phyloP scores from a whole-genome alignment of 2,113 vertebrate genomes.

The Osmerus mordax region DNA sequence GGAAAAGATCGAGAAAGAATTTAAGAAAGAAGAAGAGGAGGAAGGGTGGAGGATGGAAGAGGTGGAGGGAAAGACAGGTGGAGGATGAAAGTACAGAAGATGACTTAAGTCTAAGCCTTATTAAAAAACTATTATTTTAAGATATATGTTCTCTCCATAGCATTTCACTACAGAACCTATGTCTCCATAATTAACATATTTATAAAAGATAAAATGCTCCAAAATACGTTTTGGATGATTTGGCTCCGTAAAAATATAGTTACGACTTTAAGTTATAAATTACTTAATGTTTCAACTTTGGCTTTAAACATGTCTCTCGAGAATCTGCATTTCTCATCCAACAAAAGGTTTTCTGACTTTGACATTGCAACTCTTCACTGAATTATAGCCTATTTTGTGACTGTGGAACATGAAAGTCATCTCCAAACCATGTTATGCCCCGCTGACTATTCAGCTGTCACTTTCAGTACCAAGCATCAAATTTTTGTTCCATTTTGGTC shows the following conservation, averaged over 20 bases:
- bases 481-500: not conserved
- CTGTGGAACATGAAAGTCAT: slow-evolving; percentile 8
- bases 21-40: not conserved
- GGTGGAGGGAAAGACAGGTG: slow-evolving; percentile 1
- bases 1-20: not conserved
- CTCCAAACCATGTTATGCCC: not conserved
- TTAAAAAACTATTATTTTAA: not conserved
- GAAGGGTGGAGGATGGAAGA: not conserved
- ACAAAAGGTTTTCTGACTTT: too few relatives aligned
- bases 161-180: not conserved
- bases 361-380: not conserved
- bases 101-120: not conserved
- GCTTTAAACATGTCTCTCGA: not conserved
- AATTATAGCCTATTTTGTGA: not conserved
- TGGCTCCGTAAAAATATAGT: not conserved
- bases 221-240: not conserved
- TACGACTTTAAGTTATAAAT: not conserved
- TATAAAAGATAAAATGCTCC: not conserved
- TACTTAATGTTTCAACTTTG: not conserved
- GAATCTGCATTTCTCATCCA: not conserved
- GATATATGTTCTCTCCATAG: not conserved
- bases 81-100: not conserved
- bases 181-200: not conserved
- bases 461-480: not conserved
- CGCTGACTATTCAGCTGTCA: not conserved